Evolutionary conservation across 2,888 invertebrate genomes (phyloP), one percentile per base, ranked within the genome.

Genomic region (Drosophila stalkeri): DNA sequence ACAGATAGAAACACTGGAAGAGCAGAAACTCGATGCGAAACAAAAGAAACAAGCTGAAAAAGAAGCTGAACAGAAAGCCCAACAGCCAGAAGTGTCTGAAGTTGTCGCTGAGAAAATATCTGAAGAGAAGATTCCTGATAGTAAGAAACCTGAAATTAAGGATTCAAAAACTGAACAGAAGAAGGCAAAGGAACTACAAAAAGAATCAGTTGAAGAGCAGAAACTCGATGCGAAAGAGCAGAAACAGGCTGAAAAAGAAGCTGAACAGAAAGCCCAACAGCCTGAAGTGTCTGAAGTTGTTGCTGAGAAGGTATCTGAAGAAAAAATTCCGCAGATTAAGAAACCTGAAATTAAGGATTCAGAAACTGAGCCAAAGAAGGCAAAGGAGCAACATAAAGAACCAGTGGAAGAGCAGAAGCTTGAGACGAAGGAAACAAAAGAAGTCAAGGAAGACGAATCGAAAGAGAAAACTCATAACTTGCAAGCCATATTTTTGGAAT

Each of bases 91-190:
- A n/a, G n/a, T n/a, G n/a, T n/a, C n/a, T n/a, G n/a, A n/a, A 31
- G 62, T 64, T 8, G 59, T 44, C 16, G 20, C 57, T 35, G 67
- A 52, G 2, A 51, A 72, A 41, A 11, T 37, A 18, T 11, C 60
- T 41, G 61, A 65, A 56, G 63, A 62, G 18, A 57, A 60, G 18
- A 12, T 51, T 0, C 43, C 35, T 59, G 69, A 77, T 77, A 74
- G 73, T 54, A 23, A 68, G 27, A 69, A 70, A 11, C 18, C n/a
- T 35, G 73, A 41, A 11, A n/a, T 47, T 0, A 41, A n/a, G 41
- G 55, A 55, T 3, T 41, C 41, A 0, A 41, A 41, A 41, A 41
- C 39, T n/a, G 55, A 41, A 0, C 1, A 27, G 2, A 11, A 41
- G 18, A 27, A 55, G 27, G 55, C 39, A 3, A 55, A 41, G 39